Percentiles rank a stretch among this genome's conserved stretches.
Conservation (phyloP, 1,140 invertebrate genomes). For the Laupala kohalensis region DNA sequence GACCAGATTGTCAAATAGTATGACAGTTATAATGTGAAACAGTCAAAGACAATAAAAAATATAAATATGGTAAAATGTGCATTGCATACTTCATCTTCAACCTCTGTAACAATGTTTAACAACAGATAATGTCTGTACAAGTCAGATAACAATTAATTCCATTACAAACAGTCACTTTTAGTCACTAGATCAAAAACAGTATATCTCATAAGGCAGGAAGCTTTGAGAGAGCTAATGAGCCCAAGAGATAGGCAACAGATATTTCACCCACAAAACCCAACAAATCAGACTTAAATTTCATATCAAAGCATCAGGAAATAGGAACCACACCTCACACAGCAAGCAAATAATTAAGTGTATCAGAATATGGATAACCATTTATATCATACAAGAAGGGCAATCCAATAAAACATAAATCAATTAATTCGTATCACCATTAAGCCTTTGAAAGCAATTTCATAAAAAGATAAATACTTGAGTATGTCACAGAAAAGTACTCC, state of each 20-base stretch:
- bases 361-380: too few relatives aligned
- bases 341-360: neutral
- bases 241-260: neutral
- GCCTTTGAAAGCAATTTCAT: too few relatives aligned
- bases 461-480: neutral
- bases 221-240: neutral
- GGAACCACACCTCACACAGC: neutral
- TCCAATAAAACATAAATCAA: too few relatives aligned
- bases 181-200: neutral
- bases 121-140: neutral
- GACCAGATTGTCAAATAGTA: neutral
- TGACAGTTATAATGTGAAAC: neutral
- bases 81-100: neutral
- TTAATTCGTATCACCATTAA: neutral
- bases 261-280: neutral
- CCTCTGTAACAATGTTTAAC: neutral
- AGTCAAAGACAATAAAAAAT: neutral
- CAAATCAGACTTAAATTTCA: neutral
- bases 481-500: neutral
- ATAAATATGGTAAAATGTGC: neutral
- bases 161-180: neutral
- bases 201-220: neutral
- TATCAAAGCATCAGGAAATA: neutral
- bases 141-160: neutral
- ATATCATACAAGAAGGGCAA: too few relatives aligned